phyloP scores from a whole-genome alignment of 2,113 vertebrate species.

The Hirundichthys speculiger region DNA sequence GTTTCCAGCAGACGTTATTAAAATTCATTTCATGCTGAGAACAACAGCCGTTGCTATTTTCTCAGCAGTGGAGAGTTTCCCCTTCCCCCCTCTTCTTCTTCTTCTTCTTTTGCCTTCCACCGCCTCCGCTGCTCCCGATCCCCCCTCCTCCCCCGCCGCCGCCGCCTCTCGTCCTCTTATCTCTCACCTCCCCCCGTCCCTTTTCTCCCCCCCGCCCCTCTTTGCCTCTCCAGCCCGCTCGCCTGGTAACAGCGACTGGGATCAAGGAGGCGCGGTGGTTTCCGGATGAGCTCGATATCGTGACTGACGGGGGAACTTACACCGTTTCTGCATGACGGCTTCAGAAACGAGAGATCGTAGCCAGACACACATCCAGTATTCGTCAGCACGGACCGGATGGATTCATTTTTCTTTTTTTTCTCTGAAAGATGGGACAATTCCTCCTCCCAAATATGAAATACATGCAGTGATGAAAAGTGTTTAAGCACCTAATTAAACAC shows the following conservation, averaged over 20 bases:
- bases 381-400: background rate
- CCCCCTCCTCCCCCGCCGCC: background rate
- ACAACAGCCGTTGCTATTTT: slow-evolving; percentile 47
- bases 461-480: no score
- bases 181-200: slow-evolving; percentile 6
- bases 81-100: background rate
- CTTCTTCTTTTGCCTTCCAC: background rate
- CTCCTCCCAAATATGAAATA: background rate
- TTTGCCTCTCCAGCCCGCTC: slow-evolving; percentile 28
- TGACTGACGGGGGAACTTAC: slow-evolving; percentile 43
- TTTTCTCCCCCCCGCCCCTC: background rate
- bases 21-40: no score
- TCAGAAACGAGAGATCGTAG: slow-evolving; percentile 6
- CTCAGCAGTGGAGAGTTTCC: slow-evolving; percentile 25
- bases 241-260: slow-evolving; percentile 32
- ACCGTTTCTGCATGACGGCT: slow-evolving; percentile 20
- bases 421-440: background rate
- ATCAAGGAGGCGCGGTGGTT: slow-evolving; percentile 38
- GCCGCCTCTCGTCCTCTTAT: background rate
- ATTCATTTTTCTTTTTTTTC: background rate
- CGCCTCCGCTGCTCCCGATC: background rate
- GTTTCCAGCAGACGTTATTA: slow-evolving; percentile 20
- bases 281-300: slow-evolving; percentile 59
- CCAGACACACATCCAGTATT: background rate
- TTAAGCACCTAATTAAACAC: no score